Conservation (phyloP, 2,888 invertebrate genomes). For the Synanthedon vespiformis region DNA sequence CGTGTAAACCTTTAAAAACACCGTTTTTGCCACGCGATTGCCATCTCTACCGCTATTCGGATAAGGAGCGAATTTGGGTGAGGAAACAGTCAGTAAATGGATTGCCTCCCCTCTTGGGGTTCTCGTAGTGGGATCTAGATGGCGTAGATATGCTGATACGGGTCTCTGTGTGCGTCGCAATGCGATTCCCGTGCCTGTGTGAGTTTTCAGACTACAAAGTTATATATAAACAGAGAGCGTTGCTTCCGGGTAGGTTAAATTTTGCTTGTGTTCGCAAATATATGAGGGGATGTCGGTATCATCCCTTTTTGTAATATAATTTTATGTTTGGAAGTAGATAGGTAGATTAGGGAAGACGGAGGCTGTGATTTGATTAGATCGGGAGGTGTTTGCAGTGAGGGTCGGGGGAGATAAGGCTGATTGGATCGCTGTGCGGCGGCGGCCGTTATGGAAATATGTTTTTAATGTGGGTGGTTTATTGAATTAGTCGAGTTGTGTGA, state of each 20-base stretch:
- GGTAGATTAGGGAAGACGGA: conserved; percentile 69
- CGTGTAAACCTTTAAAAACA: conserved; percentile 71
- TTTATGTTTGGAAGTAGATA: conserved; percentile 66
- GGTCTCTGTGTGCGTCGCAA: conserved; percentile 43
- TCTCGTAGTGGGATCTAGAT: conserved; percentile 70
- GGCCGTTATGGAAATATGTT: conserved; percentile 64
- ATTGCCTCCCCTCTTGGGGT: conserved; percentile 70
- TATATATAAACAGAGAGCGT: conserved; percentile 45
- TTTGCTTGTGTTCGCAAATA: conserved; percentile 68
- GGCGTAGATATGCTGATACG: conserved; percentile 69
- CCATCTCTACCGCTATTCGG: conserved; percentile 57
- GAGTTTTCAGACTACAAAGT: conserved; percentile 50
- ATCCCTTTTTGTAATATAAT: conserved; percentile 69
- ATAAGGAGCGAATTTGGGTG: conserved; percentile 55
- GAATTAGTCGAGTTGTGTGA: conserved; percentile 58
- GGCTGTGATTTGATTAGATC: conserved; percentile 71
- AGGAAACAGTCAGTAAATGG: conserved; percentile 53
- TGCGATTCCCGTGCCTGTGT: conserved; percentile 32
- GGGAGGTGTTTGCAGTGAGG: conserved; percentile 63
- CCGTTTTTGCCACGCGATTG: conserved; percentile 60
- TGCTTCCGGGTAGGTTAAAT: conserved; percentile 64
- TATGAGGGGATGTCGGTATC: conserved; percentile 62
- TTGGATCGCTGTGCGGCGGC: conserved; percentile 49
- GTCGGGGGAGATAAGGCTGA: conserved; percentile 63
- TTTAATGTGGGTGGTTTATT: conserved; percentile 67